phyloP scores from a whole-genome alignment of 2,113 vertebrate species.

The Gymnogyps californianus region DNA sequence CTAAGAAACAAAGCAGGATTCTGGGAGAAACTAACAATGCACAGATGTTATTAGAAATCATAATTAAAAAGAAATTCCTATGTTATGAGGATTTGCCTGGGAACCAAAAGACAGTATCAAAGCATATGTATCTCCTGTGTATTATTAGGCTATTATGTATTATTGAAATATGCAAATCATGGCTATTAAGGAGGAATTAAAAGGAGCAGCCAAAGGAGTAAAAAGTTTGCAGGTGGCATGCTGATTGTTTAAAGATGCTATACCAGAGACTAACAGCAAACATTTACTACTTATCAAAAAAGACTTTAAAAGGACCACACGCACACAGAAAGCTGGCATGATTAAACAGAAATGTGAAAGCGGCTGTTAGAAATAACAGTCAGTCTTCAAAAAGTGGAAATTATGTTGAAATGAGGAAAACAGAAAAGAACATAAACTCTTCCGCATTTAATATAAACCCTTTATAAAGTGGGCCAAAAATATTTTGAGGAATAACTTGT shows the following conservation, averaged over 20 bases:
- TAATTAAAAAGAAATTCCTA: constrained; percentile 1
- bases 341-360: constrained; percentile 38
- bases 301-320: constrained; percentile 49
- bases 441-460: not conserved
- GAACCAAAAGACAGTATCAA: constrained; percentile 19
- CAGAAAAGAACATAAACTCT: not conserved
- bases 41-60: not conserved
- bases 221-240: constrained; percentile 36
- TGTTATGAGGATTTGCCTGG: not conserved
- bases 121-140: not conserved
- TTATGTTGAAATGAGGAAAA: constrained; percentile 18
- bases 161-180: constrained; percentile 44
- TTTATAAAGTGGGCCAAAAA: constrained; percentile 25
- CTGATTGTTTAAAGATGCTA: not conserved
- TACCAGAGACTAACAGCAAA: constrained; percentile 8
- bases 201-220: constrained; percentile 20
- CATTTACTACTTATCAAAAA: not conserved
- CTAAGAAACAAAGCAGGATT: not conserved
- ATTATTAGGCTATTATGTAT: not conserved
- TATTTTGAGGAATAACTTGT: constrained; percentile 12
- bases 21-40: not conserved
- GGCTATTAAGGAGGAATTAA: constrained; percentile 28
- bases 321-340: constrained; percentile 29
- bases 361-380: not conserved
- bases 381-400: constrained; percentile 34